Base-by-base conservation (phyloP, 1,140 invertebrate species). In the Lepidurus arcticus region DNA sequence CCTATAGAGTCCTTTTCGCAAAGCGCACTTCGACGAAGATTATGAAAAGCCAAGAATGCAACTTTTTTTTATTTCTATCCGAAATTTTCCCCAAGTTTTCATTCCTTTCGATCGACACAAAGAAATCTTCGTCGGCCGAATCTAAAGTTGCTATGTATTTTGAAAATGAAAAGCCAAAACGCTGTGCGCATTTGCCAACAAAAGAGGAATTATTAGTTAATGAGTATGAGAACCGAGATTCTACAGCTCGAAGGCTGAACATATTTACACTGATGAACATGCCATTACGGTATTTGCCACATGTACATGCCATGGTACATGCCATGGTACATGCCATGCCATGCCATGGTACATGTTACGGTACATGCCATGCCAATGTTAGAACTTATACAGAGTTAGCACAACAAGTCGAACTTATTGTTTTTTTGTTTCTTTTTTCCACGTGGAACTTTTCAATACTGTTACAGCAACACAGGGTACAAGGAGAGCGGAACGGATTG, bases 91-190 rank as follows among this genome's bases (percentile, higher is more conserved):
- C 47, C 26, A 26, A 26, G 26, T 65, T 21, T 13, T 65, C 47
- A 21, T 5, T 13, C 3, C 21, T 65, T 21, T n/a, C 47, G 4
- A 0, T 65, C 13, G 47, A 65, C 53, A 65, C 4, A 65, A 65
- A 65, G 53, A 65, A 65, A 13, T 65, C 34, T 3, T 13, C 53
- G 45, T 65, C 53, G 13, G 16, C 53, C 53, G 53, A 65, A 65
- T 65, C 53, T 65, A 65, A 65, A 65, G 53, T 65, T 65, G 53
- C 53, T 65, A 65, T 65, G 53, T 65, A 65, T 65, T 65, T 65
- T 65, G 53, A 13, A 65, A 65, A 65, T n/a, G 53, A 65, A 21
- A 65, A 65, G 53, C 53, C 16, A 65, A n/a, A 65, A 65, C 13
- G 53, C 53, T 65, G 53, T 65, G 53, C 53, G 53, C 53, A 65